Percentiles rank a stretch among this genome's conserved stretches.
Conservation (phyloP, 2,888 invertebrate species). For the Aporophyla nigra region DNA sequence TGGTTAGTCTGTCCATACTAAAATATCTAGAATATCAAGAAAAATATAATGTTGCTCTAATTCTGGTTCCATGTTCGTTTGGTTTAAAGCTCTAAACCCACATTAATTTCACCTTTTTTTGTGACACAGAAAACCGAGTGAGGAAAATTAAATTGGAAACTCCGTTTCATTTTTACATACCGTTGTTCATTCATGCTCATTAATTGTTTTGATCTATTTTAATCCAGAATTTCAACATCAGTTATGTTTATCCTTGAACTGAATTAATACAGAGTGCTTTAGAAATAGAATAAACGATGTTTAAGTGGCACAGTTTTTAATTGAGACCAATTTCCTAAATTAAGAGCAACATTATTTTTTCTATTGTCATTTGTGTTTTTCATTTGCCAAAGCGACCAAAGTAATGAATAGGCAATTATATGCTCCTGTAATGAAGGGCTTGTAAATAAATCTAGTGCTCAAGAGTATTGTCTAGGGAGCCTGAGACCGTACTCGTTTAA, state of each 20-base stretch:
- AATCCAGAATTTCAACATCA: background rate
- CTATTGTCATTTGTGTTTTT: background rate
- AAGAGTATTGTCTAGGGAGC: constrained; percentile 9
- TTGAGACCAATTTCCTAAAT: background rate
- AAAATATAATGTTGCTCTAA: background rate
- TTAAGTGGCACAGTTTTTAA: background rate
- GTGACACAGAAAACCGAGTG: too few species aligned
- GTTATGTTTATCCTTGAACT: background rate
- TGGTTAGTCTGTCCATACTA: background rate
- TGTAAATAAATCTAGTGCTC: constrained; percentile 22
- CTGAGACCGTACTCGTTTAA: constrained; percentile 21
- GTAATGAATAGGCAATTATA: constrained; percentile 25
- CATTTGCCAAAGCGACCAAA: background rate
- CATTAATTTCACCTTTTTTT: background rate
- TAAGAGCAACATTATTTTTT: background rate
- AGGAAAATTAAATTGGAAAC: background rate
- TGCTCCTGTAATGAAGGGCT: background rate
- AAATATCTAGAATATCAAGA: background rate
- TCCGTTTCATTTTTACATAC: background rate
- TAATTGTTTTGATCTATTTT: background rate
- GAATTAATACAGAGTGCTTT: background rate
- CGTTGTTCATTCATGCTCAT: background rate
- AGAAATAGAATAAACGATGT: background rate
- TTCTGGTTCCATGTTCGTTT: background rate
- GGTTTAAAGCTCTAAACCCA: background rate